Percentiles rank a stretch among this genome's conserved stretches.
Evolutionary conservation across 2,888 invertebrate genomes (phyloP).

Genomic region (Spodoptera exigua): DNA sequence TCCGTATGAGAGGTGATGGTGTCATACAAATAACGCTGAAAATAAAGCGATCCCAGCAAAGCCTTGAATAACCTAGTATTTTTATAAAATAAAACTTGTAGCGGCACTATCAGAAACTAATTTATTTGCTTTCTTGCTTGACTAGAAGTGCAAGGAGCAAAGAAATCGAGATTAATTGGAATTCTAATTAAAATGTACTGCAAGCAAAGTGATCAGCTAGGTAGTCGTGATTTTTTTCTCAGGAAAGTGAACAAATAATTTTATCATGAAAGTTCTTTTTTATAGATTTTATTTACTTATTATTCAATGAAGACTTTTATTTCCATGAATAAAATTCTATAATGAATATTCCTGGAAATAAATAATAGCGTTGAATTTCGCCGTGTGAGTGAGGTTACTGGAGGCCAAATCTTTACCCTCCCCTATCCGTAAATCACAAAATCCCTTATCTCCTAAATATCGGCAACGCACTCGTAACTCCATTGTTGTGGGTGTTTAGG

Average conservation of each 20-base stretch:
- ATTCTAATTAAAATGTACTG: slow-evolving; percentile 62
- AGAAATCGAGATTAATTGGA: slow-evolving; percentile 58
- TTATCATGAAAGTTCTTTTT: neutral
- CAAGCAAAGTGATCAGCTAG: slow-evolving; percentile 23
- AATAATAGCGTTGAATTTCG: too few species aligned
- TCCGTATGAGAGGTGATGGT: too few species aligned
- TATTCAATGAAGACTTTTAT: too few species aligned
- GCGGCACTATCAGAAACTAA: neutral
- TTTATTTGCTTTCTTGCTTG: slow-evolving; percentile 22
- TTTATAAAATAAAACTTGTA: neutral
- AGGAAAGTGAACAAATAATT: slow-evolving; percentile 16
- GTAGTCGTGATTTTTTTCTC: slow-evolving; percentile 5
- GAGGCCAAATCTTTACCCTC: too few species aligned
- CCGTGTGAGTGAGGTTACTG: too few species aligned
- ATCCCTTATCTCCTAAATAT: too few species aligned
- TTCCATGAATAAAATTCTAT: too few species aligned
- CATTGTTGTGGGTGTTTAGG: too few species aligned
- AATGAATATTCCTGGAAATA: too few species aligned
- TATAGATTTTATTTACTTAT: slow-evolving; percentile 1
- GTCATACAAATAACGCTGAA: too few species aligned
- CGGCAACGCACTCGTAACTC: too few species aligned
- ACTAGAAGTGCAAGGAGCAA: slow-evolving; percentile 35
- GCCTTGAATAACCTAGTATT: neutral
- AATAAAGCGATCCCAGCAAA: neutral
- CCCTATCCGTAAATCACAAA: too few species aligned